A percentile compares a stretch with the other conserved stretches of the same genome.
These are phyloP conservation scores for Neosilurus mollespiculum DNA, from an alignment of 2,797 vertebrate genomes.

Conservation along the genomic window DNA sequence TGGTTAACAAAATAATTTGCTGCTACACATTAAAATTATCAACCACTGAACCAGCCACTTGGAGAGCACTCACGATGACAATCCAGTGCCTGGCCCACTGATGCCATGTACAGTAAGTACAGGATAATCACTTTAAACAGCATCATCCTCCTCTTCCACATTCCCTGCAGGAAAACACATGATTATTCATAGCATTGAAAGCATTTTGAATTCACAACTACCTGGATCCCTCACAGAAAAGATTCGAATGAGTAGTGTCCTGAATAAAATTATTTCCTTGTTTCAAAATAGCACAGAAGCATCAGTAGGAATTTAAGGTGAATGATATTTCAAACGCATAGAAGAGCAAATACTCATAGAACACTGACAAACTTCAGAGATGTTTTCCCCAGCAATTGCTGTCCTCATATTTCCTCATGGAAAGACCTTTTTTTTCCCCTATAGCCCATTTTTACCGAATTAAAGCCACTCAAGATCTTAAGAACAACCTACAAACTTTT, in stretches of 20 bases:
- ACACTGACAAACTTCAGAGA: background rate
- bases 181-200: constrained; percentile 3
- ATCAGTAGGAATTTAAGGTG: background rate
- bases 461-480: background rate
- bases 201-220: background rate
- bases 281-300: background rate
- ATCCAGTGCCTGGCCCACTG: constrained; percentile 52
- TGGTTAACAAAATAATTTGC: background rate
- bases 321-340: background rate
- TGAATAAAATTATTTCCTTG: background rate
- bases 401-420: background rate
- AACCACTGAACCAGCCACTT: background rate
- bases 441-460: background rate
- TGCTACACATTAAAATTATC: background rate
- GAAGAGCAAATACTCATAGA: background rate
- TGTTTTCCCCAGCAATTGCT: no score
- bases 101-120: constrained; percentile 65
- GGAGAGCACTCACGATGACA: constrained; percentile 66
- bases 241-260: background rate
- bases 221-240: background rate
- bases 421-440: background rate
- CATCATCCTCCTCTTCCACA: constrained; percentile 68
- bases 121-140: constrained; percentile 59
- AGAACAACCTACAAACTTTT: no score
- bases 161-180: constrained; percentile 46